A percentile compares a stretch with the other conserved stretches of the same genome.
Conservation (phyloP, 2,888 invertebrate genomes). For the Linnaemya vulpina region DNA sequence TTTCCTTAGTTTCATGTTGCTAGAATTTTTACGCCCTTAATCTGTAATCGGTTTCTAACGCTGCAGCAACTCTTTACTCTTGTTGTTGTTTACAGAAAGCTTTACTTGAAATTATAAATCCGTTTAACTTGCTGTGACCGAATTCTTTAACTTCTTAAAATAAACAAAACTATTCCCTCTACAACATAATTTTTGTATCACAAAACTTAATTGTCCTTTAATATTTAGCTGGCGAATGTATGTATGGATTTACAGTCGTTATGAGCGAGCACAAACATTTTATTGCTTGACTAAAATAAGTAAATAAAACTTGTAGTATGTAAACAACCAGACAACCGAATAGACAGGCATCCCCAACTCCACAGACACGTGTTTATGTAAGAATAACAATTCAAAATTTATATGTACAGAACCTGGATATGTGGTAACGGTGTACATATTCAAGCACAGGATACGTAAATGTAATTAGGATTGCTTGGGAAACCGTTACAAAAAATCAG, state of each 20-base stretch:
- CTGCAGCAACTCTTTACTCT: too few relatives aligned
- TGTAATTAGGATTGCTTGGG: neutral
- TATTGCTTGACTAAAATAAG: neutral
- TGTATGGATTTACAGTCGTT: too few relatives aligned
- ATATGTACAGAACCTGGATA: neutral
- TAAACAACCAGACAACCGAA: neutral
- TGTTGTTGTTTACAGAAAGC: too few relatives aligned
- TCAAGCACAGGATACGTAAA: slow-evolving; percentile 16
- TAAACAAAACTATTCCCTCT: too few relatives aligned
- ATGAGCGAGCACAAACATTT: neutral
- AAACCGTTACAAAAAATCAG: slow-evolving; percentile 7
- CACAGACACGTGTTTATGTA: slow-evolving; percentile 42
- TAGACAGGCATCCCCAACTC: slow-evolving; percentile 21
- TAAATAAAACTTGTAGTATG: neutral
- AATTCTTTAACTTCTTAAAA: too few relatives aligned
- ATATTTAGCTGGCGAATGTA: too few relatives aligned
- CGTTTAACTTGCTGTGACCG: too few relatives aligned
- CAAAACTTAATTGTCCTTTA: too few relatives aligned
- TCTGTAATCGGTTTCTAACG: too few relatives aligned
- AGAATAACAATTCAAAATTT: slow-evolving; percentile 34
- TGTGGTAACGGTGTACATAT: neutral
- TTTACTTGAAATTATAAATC: too few relatives aligned
- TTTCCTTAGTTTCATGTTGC: neutral
- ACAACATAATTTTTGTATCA: too few relatives aligned
- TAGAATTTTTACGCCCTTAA: neutral